Base-by-base conservation (phyloP, 2,888 invertebrate species). In the Esperia sulphurella region DNA sequence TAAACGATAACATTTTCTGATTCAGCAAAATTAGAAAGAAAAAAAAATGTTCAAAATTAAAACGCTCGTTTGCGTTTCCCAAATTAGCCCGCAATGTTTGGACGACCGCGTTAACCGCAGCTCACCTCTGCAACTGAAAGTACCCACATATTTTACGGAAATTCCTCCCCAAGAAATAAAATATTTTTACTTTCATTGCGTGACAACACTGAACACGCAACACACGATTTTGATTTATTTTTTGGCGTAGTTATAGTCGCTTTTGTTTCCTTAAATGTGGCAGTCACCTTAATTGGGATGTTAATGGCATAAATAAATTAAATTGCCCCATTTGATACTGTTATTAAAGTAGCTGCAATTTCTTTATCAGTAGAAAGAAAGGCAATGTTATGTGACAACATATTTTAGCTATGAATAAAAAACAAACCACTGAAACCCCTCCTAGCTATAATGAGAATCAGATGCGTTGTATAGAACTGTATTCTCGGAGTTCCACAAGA, bases 201-300 rank as follows among this genome's bases (percentile, higher is more conserved):
- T 84, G 83, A 74, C 75, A 53, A 59, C 60, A 63, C 49, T 57
- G 45, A 55, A 54, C 83, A 83, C 82, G 81, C 84, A 67, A 83
- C 70, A 56, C 63, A 65, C 59, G 63, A 69, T 73, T 75, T 72
- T 72, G 75, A 74, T 79, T 80, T 76, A 76, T 74, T 68, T 68
- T 65, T 55, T 61, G 30, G 63, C 64, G 58, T 63, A 65, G 56
- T 63, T 68, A 61, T 58, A 50, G 53, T 49, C 48, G 59, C 66
- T 71, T 66, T 68, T 66, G 69, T 69, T 70, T 71, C 59, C 50
- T 62, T 55, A 61, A 61, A 48, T 51, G 58, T 42, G 48, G 52
- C 58, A 61, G 61, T 59, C 61, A 60, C 65, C 65, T 71, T 50
- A 73, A 75, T 75, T 71, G 69, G 63, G 62, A 62, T 61, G 61